A percentile compares a stretch with the other conserved stretches of the same genome.
Conservation (phyloP, 2,797 vertebrate genomes). For the Heliangelus exortis region DNA sequence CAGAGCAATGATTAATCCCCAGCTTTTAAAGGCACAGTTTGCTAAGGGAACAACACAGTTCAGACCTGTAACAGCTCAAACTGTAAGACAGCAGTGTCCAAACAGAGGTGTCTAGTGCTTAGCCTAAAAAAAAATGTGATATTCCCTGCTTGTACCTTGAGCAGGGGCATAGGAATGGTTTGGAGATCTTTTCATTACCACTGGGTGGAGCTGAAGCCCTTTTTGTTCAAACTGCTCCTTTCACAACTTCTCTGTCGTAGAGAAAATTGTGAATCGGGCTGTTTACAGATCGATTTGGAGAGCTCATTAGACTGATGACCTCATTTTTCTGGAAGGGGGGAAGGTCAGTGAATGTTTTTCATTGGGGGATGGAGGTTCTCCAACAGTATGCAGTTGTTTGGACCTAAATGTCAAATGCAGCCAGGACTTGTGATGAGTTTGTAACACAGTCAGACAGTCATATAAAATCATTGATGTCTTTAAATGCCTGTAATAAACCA, state of each 20-base stretch:
- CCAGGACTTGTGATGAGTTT: neutral
- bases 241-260: accelerated
- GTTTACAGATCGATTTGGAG: neutral
- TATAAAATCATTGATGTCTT: neutral
- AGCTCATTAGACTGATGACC: neutral
- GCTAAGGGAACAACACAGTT: neutral
- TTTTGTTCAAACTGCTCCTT: neutral
- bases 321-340: neutral
- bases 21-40: neutral
- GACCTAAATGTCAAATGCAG: neutral
- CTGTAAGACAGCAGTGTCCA: neutral
- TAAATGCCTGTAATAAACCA: neutral
- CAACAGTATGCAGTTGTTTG: neutral
- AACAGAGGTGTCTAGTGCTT: neutral
- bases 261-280: neutral
- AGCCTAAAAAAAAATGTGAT: accelerated
- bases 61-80: neutral
- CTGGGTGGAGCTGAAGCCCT: constrained; percentile 55
- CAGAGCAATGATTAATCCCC: accelerated
- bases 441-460: neutral
- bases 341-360: neutral
- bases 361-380: neutral
- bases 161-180: neutral
- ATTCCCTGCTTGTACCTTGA: neutral
- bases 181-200: neutral